These are phyloP conservation scores for Gymnothorax reevesii DNA, from an alignment of 2,797 vertebrate genomes.

Conservation along the genomic window DNA sequence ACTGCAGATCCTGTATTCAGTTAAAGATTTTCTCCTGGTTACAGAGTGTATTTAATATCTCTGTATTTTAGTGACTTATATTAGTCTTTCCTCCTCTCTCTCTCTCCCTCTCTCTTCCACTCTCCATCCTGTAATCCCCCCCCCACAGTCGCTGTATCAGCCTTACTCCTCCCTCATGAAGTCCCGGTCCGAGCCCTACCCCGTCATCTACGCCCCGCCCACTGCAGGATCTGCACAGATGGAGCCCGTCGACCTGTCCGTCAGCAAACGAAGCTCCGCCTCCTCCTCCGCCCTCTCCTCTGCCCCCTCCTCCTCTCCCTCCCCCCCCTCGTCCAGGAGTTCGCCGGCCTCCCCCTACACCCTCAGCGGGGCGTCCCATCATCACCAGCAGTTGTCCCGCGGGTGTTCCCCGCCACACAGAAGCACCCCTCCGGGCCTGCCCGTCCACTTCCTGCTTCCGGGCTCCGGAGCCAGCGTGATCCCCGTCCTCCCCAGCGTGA, in stretches of 20 bases:
- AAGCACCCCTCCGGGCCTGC: conserved; percentile 75
- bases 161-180: conserved; percentile 83
- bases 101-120: neutral
- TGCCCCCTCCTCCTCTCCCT: conserved; percentile 75
- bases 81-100: conserved; percentile 20
- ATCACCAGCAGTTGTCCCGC: conserved; percentile 67
- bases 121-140: neutral
- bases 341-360: conserved; percentile 69
- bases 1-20: neutral
- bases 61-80: conserved; percentile 26
- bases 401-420: conserved; percentile 72
- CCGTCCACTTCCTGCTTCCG: conserved; percentile 74
- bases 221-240: conserved; percentile 72
- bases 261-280: conserved; percentile 86
- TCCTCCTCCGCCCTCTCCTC: conserved; percentile 68
- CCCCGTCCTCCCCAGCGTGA: conserved; percentile 78
- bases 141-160: conserved; percentile 76
- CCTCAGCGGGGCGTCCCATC: conserved; percentile 67
- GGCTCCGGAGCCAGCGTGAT: conserved; percentile 79
- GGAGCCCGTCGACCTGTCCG: conserved; percentile 93
- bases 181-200: conserved; percentile 73
- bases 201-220: conserved; percentile 81
- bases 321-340: conserved; percentile 73
- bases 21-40: neutral
- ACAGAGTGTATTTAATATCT: no score